phyloP scores from a whole-genome alignment of 2,113 vertebrate species.

The Mola mola region DNA sequence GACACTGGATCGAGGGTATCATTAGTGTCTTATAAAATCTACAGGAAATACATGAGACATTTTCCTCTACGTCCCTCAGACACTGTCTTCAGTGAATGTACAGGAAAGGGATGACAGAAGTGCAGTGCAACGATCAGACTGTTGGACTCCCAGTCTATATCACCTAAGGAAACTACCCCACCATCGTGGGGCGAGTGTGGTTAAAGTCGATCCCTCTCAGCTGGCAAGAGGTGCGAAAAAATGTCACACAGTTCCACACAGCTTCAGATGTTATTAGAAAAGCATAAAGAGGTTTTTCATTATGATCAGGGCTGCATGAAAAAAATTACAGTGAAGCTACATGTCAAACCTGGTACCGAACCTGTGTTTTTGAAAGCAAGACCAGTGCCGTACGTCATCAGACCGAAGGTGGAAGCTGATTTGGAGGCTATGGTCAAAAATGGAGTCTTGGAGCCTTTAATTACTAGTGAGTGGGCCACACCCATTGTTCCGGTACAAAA shows the following conservation, averaged over 20 bases:
- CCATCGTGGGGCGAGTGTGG: not conserved
- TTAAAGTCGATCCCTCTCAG: slow-evolving; percentile 1
- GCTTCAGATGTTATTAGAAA: not conserved
- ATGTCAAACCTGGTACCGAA: not conserved
- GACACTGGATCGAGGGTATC: not conserved
- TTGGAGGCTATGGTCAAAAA: not conserved
- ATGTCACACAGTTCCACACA: not conserved
- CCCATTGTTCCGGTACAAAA: not conserved
- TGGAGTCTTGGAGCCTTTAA: not conserved
- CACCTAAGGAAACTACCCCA: not conserved
- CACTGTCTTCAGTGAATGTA: no score
- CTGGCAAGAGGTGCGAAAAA: not conserved
- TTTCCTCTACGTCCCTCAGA: no score
- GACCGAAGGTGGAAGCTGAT: slow-evolving; percentile 11
- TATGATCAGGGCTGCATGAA: not conserved
- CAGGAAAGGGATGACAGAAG: not conserved
- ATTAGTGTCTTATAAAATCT: not conserved
- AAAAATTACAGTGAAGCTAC: not conserved
- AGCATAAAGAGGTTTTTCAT: not conserved
- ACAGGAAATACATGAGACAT: not conserved
- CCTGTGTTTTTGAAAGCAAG: not conserved
- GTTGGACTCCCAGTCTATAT: not conserved
- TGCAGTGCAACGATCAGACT: slow-evolving; percentile 5
- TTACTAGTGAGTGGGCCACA: not conserved
- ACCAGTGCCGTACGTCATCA: slow-evolving; percentile 2